Evolutionary conservation across 2,113 vertebrate species (phyloP).

Genomic region (Syngnathus floridae): DNA sequence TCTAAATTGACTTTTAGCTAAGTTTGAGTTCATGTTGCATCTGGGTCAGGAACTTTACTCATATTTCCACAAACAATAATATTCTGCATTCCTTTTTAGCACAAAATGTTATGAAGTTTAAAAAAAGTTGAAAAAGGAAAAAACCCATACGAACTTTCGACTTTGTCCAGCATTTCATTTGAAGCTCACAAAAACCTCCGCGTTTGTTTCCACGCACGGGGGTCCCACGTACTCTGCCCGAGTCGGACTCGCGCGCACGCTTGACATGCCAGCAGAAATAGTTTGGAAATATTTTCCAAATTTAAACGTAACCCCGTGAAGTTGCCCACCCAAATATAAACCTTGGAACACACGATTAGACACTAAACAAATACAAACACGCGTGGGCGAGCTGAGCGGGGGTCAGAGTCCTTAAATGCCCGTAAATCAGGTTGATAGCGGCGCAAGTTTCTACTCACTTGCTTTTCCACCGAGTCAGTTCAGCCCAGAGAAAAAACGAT

Average conservation of each 20-base stretch:
- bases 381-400: background rate
- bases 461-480: constrained; percentile 17
- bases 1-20: background rate
- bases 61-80: background rate
- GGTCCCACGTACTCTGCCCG: background rate
- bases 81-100: background rate
- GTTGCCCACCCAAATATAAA: background rate
- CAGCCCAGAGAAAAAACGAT: constrained; percentile 40
- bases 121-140: background rate
- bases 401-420: background rate
- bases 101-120: background rate
- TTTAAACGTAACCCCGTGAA: background rate
- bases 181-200: background rate
- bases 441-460: constrained; percentile 44
- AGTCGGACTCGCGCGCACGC: background rate
- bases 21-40: background rate
- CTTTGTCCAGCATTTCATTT: background rate
- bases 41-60: background rate
- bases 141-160: background rate
- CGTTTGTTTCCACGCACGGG: background rate
- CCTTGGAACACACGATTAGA: background rate
- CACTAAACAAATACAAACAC: background rate
- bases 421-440: background rate
- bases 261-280: background rate
- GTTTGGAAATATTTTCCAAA: background rate